Conservation (phyloP, 2,888 invertebrate genomes). For the Ceramica pisi region DNA sequence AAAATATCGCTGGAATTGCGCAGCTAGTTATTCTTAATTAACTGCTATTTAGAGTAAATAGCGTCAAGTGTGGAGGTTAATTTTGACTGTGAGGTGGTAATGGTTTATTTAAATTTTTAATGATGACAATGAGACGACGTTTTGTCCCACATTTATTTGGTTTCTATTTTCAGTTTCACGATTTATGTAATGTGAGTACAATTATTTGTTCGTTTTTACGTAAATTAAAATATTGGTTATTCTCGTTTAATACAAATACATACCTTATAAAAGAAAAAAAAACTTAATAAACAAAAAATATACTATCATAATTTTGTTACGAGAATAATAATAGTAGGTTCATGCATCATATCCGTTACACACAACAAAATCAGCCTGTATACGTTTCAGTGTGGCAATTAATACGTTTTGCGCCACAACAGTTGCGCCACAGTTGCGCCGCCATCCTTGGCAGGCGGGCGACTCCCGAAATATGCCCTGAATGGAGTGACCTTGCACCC, state of each 20-base stretch:
- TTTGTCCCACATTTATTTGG: slow-evolving; percentile 31
- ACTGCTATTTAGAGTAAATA: slow-evolving; percentile 58
- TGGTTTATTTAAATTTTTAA: slow-evolving; percentile 29
- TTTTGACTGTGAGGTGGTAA: slow-evolving; percentile 2
- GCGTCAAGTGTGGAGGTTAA: slow-evolving; percentile 30
- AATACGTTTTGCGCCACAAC: slow-evolving; percentile 76
- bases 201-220: background rate
- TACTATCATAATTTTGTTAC: background rate
- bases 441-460: slow-evolving; percentile 71
- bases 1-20: slow-evolving; percentile 62
- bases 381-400: slow-evolving; percentile 75
- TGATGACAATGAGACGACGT: slow-evolving; percentile 17
- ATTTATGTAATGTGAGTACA: background rate
- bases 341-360: background rate
- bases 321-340: background rate
- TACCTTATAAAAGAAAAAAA: background rate
- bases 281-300: background rate
- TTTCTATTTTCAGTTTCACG: slow-evolving; percentile 23
- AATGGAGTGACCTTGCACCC: slow-evolving; percentile 57
- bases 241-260: too few species aligned
- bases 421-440: slow-evolving; percentile 72
- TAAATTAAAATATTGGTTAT: background rate
- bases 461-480: slow-evolving; percentile 69
- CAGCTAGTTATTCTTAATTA: slow-evolving; percentile 60
- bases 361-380: slow-evolving; percentile 68